Evolutionary conservation across 1,140 invertebrate genomes (phyloP), one percentile per base, ranked within the genome.

Genomic region (Drosophila sturtevanti): DNA sequence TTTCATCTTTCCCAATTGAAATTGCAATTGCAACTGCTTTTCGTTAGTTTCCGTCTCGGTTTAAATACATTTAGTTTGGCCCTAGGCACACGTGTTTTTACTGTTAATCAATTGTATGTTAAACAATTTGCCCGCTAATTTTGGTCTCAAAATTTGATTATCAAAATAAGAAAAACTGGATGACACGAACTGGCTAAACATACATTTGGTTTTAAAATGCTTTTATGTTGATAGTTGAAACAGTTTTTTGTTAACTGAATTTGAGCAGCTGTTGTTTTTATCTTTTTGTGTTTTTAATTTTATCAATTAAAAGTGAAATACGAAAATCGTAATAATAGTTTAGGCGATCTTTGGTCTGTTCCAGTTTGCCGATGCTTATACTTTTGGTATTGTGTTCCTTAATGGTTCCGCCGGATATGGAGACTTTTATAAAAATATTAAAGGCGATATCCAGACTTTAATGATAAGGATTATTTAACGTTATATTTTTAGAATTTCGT

Each of bases 1-100:
- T 48, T 68, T 76, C 81, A 86, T 86, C 55, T 67, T 63, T 55
- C 27, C 21, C 10, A 59, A 12, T 62, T 21, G 51, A 41, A 66
- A 48, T 24, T 35, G 51, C 27, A 75, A 76, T 1, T 72, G 59
- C 22, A 56, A 70, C 63, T 86, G 68, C 60, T 41, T 78, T 35
- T 37, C 2, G 7, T 7, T 18, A 12, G 5, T 41, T 22, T 54
- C 16, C 22, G 63, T 22, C 22, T 37, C 27, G 21, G 34, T 24
- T 86, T 86, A 86, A 76, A 79, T 86, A 86, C n/a, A n/a, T n/a
- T n/a, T 55, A 56, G 48, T 44, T 31, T 11, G 31, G 22, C 12
- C 38, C 11, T 14, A 31, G 9, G 14, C 18, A 68, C 81, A 87
- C 78, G 78, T 85, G 74, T 68, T 66, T 4, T 41, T n/a, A 12